Base-by-base conservation (phyloP, 1,140 invertebrate genomes). In the Papilio machaon region DNA sequence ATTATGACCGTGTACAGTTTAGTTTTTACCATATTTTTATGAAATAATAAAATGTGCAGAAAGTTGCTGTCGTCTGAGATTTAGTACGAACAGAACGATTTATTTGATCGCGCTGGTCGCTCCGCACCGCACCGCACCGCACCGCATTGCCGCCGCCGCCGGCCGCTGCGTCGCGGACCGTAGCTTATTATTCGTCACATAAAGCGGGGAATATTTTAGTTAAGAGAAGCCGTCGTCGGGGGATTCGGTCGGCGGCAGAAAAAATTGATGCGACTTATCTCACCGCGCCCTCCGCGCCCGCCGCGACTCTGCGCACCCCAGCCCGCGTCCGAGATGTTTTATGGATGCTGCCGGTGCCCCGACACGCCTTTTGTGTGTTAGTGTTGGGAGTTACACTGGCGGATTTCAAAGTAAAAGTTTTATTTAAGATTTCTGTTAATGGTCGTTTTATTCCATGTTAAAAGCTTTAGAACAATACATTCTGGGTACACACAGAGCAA, bases 201-300 rank as follows among this genome's bases (percentile, higher is more conserved):
- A 90, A 92, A 91, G 82, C 80, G 84, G 88, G 85, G 90, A 91
- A 94, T 92, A 90, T 91, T 90, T 93, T 90, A 91, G 83, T 83
- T 83, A 64, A 82, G 79, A 80, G 70, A 70, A 76, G 83, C 82
- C 89, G 91, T 90, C 91, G 91, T 84, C 91, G 83, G 86, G 91
- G 90, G 90, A 91, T 91, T 91, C 89, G 87, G 88, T 86, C 84
- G 90, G 83, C 85, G 87, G 83, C 86, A 78, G 85, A 91, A 94
- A 92, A 92, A 94, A 92, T 90, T 89, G 91, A 89, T 88, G 89
- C 87, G 87, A 89, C 88, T 92, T 91, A 91, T 92, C 89, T 90
- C 84, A 82, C 83, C 19, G 43, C 46, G 38, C 70, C 82, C 79
- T n/a, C 30, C 30, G 30, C 30, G 13, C 23, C 64, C 13, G 30